A percentile compares a stretch with the other conserved stretches of the same genome.
These are phyloP conservation scores for Clarias laeviceps DNA, from an alignment of 2,797 vertebrate species.

Conservation along the genomic window DNA sequence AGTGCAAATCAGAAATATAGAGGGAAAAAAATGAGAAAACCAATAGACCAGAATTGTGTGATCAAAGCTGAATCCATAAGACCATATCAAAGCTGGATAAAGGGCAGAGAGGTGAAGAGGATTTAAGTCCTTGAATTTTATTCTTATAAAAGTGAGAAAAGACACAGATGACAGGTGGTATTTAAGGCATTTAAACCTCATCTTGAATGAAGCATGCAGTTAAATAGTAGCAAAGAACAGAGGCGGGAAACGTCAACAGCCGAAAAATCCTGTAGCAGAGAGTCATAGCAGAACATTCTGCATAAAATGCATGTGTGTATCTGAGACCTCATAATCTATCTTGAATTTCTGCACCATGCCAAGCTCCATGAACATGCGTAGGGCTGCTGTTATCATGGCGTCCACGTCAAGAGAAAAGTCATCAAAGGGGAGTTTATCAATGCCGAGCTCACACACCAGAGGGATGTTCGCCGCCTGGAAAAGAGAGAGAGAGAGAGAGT, in stretches of 20 bases:
- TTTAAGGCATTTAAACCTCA: not conserved
- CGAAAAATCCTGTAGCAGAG: not conserved
- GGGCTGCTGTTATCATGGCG: slow-evolving; percentile 94
- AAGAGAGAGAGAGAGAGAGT: slow-evolving; percentile 56
- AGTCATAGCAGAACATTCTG: not conserved
- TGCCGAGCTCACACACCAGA: slow-evolving; percentile 93
- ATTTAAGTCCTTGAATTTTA: not conserved
- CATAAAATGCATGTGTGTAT: not conserved
- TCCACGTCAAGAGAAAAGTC: slow-evolving; percentile 97
- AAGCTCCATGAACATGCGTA: slow-evolving; percentile 98
- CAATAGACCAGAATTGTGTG: not conserved
- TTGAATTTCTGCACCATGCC: slow-evolving; percentile 99
- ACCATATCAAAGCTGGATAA: not conserved
- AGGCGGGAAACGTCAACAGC: not conserved
- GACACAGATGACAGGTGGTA: not conserved
- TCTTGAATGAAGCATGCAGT: not conserved
- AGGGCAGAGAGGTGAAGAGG: not conserved
- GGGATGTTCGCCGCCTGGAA: slow-evolving; percentile 94
- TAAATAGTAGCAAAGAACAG: not conserved
- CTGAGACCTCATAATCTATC: slow-evolving; percentile 96
- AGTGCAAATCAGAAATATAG: not conserved
- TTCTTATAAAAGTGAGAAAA: not conserved
- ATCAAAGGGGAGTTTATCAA: slow-evolving; percentile 93
- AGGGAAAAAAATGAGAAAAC: not conserved
- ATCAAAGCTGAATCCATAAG: not conserved